These are phyloP conservation scores for Parnassius apollo DNA, from an alignment of 2,888 invertebrate species.

Conservation along the genomic window DNA sequence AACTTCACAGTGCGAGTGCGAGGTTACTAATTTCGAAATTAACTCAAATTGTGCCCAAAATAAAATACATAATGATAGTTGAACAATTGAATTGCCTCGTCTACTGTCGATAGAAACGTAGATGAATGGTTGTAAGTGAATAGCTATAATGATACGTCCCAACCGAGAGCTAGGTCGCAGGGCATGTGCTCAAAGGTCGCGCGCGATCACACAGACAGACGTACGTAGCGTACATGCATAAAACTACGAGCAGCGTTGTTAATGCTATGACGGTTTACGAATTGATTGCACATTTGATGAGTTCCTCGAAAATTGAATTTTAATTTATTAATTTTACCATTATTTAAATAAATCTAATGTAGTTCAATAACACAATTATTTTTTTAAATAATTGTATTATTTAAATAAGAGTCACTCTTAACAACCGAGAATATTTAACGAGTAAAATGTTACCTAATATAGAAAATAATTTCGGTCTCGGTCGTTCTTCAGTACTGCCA, in stretches of 20 bases:
- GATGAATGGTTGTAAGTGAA: constrained; percentile 41
- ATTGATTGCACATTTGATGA: constrained; percentile 3
- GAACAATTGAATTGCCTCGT: constrained; percentile 33
- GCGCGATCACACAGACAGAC: constrained; percentile 43
- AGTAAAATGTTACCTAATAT: too few species aligned
- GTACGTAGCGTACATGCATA: constrained; percentile 26
- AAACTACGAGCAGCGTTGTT: constrained; percentile 19
- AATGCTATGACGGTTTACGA: constrained; percentile 5
- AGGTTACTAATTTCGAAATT: not conserved
- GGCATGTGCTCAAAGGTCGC: constrained; percentile 57
- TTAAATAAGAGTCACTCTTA: too few species aligned
- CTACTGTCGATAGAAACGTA: constrained; percentile 30
- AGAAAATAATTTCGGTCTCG: too few species aligned
- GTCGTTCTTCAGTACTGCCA: too few species aligned
- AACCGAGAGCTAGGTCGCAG: constrained; percentile 58
- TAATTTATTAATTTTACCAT: not conserved
- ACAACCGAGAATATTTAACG: too few species aligned
- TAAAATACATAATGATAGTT: too few species aligned
- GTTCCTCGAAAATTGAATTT: constrained; percentile 6
- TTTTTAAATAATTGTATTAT: too few species aligned
- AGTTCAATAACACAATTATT: too few species aligned
- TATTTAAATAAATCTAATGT: too few species aligned
- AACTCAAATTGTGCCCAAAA: not conserved
- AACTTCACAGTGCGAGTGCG: too few species aligned
- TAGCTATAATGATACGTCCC: constrained; percentile 55